Evolutionary conservation across 2,113 vertebrate genomes (phyloP).

Genomic region (Otocyon megalotis): DNA sequence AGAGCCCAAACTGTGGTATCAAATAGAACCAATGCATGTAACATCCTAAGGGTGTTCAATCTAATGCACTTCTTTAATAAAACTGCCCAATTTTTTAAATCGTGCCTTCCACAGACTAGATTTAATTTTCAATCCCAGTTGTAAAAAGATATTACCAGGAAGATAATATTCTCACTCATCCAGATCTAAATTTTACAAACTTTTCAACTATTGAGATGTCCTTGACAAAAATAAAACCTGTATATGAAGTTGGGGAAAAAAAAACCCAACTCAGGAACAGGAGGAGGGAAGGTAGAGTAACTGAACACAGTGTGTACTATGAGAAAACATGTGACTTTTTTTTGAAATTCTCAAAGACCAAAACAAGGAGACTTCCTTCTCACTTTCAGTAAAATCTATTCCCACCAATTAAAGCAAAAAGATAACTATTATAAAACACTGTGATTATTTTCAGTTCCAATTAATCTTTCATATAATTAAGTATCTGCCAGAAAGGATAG

Average conservation of each 20-base stretch:
- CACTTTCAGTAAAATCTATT: not conserved
- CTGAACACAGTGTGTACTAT: not conserved
- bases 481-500: not conserved
- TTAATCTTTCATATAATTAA: constrained; percentile 43
- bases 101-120: not conserved
- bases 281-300: not conserved
- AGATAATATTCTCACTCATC: not conserved
- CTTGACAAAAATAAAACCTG: constrained; percentile 1
- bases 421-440: not conserved
- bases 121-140: not conserved
- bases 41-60: not conserved
- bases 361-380: not conserved
- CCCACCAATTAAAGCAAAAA: not conserved
- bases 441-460: constrained; percentile 13
- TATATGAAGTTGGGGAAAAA: not conserved
- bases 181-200: constrained; percentile 17
- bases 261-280: not conserved
- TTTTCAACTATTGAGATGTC: constrained; percentile 6
- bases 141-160: not conserved
- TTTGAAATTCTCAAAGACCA: constrained; percentile 15
- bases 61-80: not conserved
- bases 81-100: not conserved
- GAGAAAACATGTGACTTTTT: not conserved
- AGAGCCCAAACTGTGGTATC: not conserved
- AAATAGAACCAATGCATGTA: not conserved